Evolutionary conservation across 2,888 invertebrate genomes (phyloP).

Genomic region (Perizoma affinitatum): DNA sequence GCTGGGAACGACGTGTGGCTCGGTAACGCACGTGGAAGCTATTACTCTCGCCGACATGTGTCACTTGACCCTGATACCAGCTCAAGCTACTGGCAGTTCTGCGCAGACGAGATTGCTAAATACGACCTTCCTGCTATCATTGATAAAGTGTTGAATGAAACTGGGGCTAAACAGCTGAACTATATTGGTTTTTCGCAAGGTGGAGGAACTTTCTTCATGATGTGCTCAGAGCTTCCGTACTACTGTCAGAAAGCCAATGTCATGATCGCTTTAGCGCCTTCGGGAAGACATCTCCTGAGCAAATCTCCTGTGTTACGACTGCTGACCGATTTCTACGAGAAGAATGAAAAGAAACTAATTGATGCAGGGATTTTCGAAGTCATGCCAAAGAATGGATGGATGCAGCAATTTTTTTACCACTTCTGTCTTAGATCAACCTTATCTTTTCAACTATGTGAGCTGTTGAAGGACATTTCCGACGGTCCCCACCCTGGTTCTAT

Average conservation of each 20-base stretch:
- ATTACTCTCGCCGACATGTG: slow-evolving; percentile 78
- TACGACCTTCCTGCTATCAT: slow-evolving; percentile 89
- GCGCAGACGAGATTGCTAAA: slow-evolving; percentile 89
- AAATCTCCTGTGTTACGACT: slow-evolving; percentile 51
- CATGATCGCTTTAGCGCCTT: slow-evolving; percentile 86
- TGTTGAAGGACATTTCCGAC: slow-evolving; percentile 44
- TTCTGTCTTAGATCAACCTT: slow-evolving; percentile 51
- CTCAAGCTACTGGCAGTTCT: slow-evolving; percentile 84
- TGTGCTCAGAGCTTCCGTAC: slow-evolving; percentile 85
- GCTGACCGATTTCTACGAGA: slow-evolving; percentile 30
- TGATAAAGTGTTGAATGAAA: slow-evolving; percentile 58
- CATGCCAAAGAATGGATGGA: slow-evolving; percentile 49
- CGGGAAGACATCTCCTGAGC: slow-evolving; percentile 74
- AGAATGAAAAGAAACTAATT: slow-evolving; percentile 41
- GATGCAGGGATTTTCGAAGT: slow-evolving; percentile 50
- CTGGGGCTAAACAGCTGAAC: slow-evolving; percentile 52
- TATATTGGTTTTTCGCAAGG: slow-evolving; percentile 91
- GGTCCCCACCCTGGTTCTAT: slow-evolving; percentile 56
- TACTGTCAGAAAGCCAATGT: slow-evolving; percentile 86
- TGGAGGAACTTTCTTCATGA: slow-evolving; percentile 85
- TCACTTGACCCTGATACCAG: slow-evolving; percentile 59
- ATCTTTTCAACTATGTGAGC: slow-evolving; percentile 47
- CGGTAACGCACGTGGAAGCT: slow-evolving; percentile 38
- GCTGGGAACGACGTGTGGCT: slow-evolving; percentile 45
- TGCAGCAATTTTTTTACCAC: slow-evolving; percentile 51